Evolutionary conservation across 2,113 vertebrate genomes (phyloP).

Genomic region (Engystomops pustulosus): DNA sequence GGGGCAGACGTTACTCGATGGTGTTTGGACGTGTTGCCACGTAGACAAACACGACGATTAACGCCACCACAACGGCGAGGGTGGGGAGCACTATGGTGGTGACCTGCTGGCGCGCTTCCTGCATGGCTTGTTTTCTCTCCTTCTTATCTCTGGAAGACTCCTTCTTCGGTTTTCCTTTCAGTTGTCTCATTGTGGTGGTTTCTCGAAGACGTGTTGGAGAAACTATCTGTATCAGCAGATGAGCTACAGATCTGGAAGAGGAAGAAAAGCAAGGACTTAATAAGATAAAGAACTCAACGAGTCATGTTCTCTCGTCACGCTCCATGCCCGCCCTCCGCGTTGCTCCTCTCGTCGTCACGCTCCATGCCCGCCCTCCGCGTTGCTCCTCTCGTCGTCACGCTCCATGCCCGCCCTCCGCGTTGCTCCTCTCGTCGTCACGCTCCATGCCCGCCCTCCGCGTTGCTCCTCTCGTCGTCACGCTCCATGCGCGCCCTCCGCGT

Average conservation of each 20-base stretch:
- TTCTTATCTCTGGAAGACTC: conserved; percentile 97
- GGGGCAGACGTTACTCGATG: conserved; percentile 74
- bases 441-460: no score
- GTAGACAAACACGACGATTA: conserved; percentile 94
- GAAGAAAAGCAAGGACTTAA: conserved; percentile 51
- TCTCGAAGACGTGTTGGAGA: background rate
- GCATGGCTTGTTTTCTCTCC: conserved; percentile 96
- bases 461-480: no score
- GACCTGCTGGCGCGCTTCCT: conserved; percentile 93
- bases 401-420: no score
- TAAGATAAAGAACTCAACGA: no score
- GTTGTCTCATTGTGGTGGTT: conserved; percentile 88
- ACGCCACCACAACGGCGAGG: conserved; percentile 82
- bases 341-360: no score
- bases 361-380: no score
- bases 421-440: no score
- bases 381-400: no score
- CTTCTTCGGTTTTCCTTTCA: conserved; percentile 96
- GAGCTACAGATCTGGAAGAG: conserved; percentile 46
- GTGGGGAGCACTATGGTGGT: conserved; percentile 92
- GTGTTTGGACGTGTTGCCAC: conserved; percentile 89
- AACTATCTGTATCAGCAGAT: background rate
- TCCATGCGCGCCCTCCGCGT: no score
- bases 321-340: no score
- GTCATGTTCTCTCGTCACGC: no score